These are phyloP conservation scores for Dicyrtoma fusca DNA, from an alignment of 2,888 invertebrate genomes.

Conservation along the genomic window DNA sequence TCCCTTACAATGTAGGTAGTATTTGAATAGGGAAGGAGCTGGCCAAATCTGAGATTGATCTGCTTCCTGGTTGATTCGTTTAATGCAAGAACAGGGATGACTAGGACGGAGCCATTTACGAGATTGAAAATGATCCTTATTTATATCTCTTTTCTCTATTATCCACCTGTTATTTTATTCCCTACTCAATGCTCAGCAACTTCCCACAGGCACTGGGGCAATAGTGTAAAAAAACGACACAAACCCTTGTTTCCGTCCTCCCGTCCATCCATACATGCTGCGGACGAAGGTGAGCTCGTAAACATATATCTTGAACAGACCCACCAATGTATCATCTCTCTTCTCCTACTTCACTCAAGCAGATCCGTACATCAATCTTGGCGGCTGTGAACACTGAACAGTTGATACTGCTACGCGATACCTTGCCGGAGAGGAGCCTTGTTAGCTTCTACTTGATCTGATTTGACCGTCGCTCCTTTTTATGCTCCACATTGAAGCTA, in stretches of 20 bases:
- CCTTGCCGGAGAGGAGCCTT: background rate
- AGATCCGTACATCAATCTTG: background rate
- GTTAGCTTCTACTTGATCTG: constrained; percentile 6
- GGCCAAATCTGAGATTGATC: constrained; percentile 11
- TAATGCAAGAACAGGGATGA: constrained; percentile 6
- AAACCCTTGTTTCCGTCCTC: background rate
- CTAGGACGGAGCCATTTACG: constrained; percentile 27
- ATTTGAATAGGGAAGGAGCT: background rate
- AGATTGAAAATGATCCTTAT: constrained; percentile 40
- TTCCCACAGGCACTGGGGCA: constrained; percentile 37
- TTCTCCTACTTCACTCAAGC: no score
- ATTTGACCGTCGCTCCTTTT: background rate
- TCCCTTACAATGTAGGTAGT: background rate
- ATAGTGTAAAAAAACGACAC: constrained; percentile 27
- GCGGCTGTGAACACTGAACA: background rate
- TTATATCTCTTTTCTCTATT: constrained; percentile 25
- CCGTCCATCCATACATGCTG: background rate
- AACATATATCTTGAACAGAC: no score
- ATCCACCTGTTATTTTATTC: constrained; percentile 37
- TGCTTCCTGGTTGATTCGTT: constrained; percentile 4
- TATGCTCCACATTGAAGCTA: constrained; percentile 13
- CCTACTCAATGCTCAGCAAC: constrained; percentile 26
- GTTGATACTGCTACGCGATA: background rate
- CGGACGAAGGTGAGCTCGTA: no score
- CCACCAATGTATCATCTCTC: no score